Percentiles rank a stretch among this genome's conserved stretches.
Evolutionary conservation across 92 coral and sea anemone species (phyloP).

Genomic region (Phenganax stokvisi): DNA sequence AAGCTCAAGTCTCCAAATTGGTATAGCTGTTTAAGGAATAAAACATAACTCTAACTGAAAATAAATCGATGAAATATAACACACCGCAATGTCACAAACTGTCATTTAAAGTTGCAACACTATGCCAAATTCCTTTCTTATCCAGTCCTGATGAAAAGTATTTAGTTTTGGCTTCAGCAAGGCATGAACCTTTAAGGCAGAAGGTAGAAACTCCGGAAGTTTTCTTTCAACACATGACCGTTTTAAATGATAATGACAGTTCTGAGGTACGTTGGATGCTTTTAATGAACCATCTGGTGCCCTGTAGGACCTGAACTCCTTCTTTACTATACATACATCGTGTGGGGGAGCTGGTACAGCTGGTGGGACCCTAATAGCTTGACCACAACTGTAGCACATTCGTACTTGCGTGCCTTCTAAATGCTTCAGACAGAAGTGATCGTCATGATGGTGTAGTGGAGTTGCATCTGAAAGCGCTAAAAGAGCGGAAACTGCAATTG

Average conservation of each 20-base stretch:
- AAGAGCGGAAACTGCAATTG: neutral
- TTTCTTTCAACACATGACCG: constrained; percentile 32
- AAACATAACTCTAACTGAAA: too few species aligned
- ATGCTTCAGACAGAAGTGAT: constrained; percentile 33
- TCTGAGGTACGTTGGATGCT: constrained; percentile 43
- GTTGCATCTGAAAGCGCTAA: neutral
- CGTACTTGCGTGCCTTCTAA: constrained; percentile 49
- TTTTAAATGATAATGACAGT: constrained; percentile 48
- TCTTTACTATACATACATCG: constrained; percentile 19
- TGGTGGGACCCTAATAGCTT: constrained; percentile 40
- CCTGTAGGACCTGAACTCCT: constrained; percentile 39
- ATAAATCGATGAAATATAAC: too few species aligned
- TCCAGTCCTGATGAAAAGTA: too few species aligned
- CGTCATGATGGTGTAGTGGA: neutral
- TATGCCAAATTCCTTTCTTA: too few species aligned
- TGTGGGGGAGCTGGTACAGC: constrained; percentile 52
- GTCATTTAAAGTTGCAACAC: too few species aligned
- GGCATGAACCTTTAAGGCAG: constrained; percentile 40
- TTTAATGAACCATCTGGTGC: constrained; percentile 44
- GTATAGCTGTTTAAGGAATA: too few species aligned
- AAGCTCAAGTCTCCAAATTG: too few species aligned
- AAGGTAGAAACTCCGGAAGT: constrained; percentile 41
- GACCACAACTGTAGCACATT: constrained; percentile 34
- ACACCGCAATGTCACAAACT: too few species aligned
- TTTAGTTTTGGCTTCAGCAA: too few species aligned